Base-by-base conservation (phyloP, 2,888 invertebrate species). In the Acrocera orbiculus region DNA sequence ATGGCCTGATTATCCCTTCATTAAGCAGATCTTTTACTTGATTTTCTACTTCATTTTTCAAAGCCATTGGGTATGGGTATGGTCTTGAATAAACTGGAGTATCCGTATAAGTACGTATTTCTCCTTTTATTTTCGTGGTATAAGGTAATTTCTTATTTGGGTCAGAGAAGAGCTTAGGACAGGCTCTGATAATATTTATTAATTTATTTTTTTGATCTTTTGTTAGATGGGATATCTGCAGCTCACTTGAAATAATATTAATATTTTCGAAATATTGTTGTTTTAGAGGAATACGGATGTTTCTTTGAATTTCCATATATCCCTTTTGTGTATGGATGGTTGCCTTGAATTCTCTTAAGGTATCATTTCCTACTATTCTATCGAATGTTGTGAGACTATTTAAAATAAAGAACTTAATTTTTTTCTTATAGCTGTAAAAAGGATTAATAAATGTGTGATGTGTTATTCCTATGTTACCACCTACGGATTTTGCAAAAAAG, bases 401-500 rank as follows among this genome's bases (percentile, higher is more conserved):
- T 6, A 40, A 17, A 15, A 35, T 29, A 11, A 40, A 38, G 9
- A 38, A 38, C 36, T 39, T 37, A 6, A 37, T 16, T 30, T 37
- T 38, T 29, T 5, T 19, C 11, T 23, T 16, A 20, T 30, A 11
- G 7, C 24, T 10, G 9, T 26, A 30, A 19, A 41, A 36, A 11
- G 35, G 32, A 6, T 35, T 33, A 17, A 34, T 8, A 7, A 35
- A 13, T 4, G 37, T 32, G 19, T 40, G 38, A 7, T 41, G 41
- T 2, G 32, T 42, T 8, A 41, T 32, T 35, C 33, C 27, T 4
- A 36, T 25, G 25, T 24, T 40, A 14, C 44, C 41, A 5, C 32
- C 39, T 27, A 42, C 31, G 1, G 40, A 40, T 15, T 35, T 39
- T 15, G 41, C 37, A 19, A 26, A 20, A 25, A 42, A 42, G 6